Conservation (phyloP, 2,888 invertebrate genomes). For the Cactoblastis cactorum region DNA sequence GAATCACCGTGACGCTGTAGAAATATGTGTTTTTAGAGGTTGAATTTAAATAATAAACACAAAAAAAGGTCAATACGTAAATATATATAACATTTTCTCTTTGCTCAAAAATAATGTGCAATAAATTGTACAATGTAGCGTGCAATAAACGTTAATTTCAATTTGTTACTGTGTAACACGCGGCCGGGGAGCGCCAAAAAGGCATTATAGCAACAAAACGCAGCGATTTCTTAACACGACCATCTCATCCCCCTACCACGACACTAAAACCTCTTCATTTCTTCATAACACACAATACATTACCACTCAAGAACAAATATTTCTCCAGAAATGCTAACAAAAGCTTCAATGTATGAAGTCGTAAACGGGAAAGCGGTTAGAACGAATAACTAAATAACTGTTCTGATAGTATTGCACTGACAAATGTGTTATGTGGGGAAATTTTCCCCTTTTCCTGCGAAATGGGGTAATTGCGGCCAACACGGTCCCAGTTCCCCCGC, state of each 20-base stretch:
- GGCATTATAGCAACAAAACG: constrained; percentile 57
- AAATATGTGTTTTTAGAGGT: too few relatives aligned
- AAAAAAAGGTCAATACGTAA: neutral
- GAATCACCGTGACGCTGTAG: too few relatives aligned
- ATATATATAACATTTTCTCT: too few relatives aligned
- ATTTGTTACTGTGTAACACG: constrained; percentile 24
- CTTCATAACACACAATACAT: constrained; percentile 24
- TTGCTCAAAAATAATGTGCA: too few relatives aligned
- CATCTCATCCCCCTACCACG: constrained; percentile 18
- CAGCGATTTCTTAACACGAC: constrained; percentile 45
- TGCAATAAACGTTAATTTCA: neutral
- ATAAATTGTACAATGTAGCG: neutral
- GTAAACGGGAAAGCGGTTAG: neutral
- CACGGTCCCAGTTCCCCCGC: constrained; percentile 7
- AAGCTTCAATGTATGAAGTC: constrained; percentile 12
- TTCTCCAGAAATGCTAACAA: constrained; percentile 13
- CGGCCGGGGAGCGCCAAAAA: constrained; percentile 27
- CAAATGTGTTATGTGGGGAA: constrained; percentile 30
- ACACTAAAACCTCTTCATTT: constrained; percentile 20
- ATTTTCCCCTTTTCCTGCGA: constrained; percentile 20
- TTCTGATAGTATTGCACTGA: constrained; percentile 30
- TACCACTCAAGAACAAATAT: constrained; percentile 19
- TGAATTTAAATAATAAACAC: too few relatives aligned
- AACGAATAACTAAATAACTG: constrained; percentile 21
- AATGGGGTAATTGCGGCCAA: constrained; percentile 15